Conservation (phyloP, 2,888 invertebrate species). For the Troilus luridus region DNA sequence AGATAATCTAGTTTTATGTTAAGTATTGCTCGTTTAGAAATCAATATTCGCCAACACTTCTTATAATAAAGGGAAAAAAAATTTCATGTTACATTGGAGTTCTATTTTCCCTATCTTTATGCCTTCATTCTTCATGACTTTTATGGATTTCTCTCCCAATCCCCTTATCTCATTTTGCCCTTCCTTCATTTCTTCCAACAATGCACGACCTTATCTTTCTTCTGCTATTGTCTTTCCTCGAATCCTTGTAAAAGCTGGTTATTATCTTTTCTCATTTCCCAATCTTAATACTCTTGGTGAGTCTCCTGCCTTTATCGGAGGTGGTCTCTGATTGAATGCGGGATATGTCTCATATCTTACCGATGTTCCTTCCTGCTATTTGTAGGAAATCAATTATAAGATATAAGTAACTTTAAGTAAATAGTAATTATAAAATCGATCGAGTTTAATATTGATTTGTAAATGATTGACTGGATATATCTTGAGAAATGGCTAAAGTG, state of each 20-base stretch:
- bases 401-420: too few relatives aligned
- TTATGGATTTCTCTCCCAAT: neutral
- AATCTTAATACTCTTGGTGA: constrained; percentile 12
- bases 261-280: neutral
- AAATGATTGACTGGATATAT: too few relatives aligned
- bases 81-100: neutral
- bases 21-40: too few relatives aligned
- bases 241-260: constrained; percentile 3
- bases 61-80: too few relatives aligned
- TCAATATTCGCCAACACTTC: too few relatives aligned
- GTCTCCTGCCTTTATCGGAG: neutral
- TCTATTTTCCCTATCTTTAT: neutral
- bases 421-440: too few relatives aligned
- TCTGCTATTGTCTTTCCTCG: neutral
- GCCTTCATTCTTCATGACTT: neutral
- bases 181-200: constrained; percentile 6
- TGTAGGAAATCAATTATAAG: neutral
- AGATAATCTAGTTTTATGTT: too few relatives aligned
- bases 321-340: neutral
- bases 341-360: neutral
- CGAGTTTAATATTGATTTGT: too few relatives aligned
- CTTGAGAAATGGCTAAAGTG: too few relatives aligned
- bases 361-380: neutral
- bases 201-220: neutral
- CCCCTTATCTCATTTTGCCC: neutral